Conservation (phyloP, 2,797 vertebrate species). For the Varecia variegata region DNA sequence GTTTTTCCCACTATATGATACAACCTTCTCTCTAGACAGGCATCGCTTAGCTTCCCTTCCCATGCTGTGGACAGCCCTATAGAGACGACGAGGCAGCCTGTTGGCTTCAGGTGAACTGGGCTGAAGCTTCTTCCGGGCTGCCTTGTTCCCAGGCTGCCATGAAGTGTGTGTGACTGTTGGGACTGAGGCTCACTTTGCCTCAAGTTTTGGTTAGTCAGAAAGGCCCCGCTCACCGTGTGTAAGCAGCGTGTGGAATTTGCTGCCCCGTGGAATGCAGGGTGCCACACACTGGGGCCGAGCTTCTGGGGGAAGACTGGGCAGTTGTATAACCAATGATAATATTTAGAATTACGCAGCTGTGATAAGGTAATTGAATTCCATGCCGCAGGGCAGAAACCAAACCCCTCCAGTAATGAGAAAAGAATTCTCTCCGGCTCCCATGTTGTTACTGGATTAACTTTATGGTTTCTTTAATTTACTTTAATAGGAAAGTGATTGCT, state of each 20-base stretch:
- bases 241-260: not conserved
- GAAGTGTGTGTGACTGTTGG: not conserved
- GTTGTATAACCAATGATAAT: slow-evolving; percentile 53
- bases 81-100: not conserved
- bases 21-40: not conserved
- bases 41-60: not conserved
- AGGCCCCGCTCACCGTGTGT: not conserved
- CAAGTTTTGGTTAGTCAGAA: not conserved
- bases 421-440: slow-evolving; percentile 18
- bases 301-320: not conserved
- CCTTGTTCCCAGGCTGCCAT: not conserved
- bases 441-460: not conserved
- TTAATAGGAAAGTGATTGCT: not conserved
- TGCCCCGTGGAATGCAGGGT: not conserved
- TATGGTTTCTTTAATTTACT: not conserved
- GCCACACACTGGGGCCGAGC: not conserved
- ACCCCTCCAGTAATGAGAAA: not conserved
- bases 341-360: slow-evolving; percentile 51
- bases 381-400: slow-evolving; percentile 52
- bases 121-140: not conserved
- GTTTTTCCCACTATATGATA: not conserved
- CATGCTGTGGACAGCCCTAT: not conserved
- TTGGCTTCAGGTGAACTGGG: not conserved
- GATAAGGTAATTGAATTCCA: not conserved
- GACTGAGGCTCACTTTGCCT: not conserved